Evolutionary conservation across 1,140 invertebrate genomes (phyloP).

Genomic region (Solen grandis): DNA sequence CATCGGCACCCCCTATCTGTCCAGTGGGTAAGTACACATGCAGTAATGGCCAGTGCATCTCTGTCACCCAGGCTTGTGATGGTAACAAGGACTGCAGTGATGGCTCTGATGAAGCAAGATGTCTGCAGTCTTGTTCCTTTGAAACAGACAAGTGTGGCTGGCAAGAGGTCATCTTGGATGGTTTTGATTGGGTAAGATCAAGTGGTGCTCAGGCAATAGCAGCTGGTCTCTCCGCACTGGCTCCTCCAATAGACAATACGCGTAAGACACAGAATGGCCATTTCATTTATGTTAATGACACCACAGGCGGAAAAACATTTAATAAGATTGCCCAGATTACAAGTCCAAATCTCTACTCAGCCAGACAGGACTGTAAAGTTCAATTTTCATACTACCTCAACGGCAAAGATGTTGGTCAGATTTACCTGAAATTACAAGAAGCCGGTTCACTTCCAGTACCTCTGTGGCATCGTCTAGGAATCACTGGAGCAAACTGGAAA

Average conservation of each 20-base stretch:
- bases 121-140: constrained; percentile 67
- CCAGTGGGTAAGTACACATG: constrained; percentile 69
- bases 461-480: constrained; percentile 53
- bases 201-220: constrained; percentile 57
- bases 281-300: constrained; percentile 69
- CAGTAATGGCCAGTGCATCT: constrained; percentile 67
- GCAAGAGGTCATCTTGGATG: constrained; percentile 60
- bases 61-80: constrained; percentile 83
- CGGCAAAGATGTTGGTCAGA: constrained; percentile 79
- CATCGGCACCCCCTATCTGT: constrained; percentile 64
- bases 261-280: constrained; percentile 59
- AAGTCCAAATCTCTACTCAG: constrained; percentile 59
- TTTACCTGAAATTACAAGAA: constrained; percentile 55
- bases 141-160: constrained; percentile 69
- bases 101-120: constrained; percentile 71
- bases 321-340: constrained; percentile 56
- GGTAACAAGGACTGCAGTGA: constrained; percentile 84
- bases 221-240: constrained; percentile 46
- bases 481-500: constrained; percentile 45
- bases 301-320: constrained; percentile 48
- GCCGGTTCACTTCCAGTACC: constrained; percentile 32
- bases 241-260: constrained; percentile 63
- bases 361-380: constrained; percentile 69
- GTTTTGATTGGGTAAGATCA: constrained; percentile 66
- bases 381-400: constrained; percentile 89